These are phyloP conservation scores for Motacilla alba DNA, from an alignment of 2,113 vertebrate genomes.

Conservation along the genomic window DNA sequence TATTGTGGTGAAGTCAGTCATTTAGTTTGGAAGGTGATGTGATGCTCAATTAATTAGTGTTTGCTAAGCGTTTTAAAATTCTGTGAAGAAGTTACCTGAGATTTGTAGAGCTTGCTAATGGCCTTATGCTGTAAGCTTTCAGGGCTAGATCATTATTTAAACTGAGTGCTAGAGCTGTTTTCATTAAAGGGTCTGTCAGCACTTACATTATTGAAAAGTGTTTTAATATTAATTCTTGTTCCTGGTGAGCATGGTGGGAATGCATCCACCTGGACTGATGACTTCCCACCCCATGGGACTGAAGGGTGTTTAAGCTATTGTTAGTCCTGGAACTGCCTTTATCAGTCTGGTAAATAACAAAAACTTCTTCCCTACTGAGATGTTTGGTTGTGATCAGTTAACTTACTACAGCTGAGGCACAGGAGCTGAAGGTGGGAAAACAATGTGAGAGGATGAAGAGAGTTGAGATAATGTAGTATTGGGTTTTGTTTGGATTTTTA, in stretches of 20 bases:
- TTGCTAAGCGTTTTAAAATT: background rate
- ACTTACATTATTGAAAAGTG: background rate
- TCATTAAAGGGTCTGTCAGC: constrained; percentile 17
- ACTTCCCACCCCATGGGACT: background rate
- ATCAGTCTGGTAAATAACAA: background rate
- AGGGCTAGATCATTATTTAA: background rate
- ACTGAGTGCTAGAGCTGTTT: background rate
- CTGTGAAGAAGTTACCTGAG: background rate
- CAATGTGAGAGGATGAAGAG: background rate
- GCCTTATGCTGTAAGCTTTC: background rate
- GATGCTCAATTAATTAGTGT: background rate
- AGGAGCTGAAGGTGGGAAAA: background rate
- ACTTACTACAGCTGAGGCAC: background rate
- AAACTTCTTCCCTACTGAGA: background rate
- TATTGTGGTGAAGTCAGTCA: background rate
- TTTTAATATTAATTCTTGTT: background rate
- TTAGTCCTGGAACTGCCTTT: background rate
- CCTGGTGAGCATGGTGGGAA: background rate
- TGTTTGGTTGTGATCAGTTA: background rate
- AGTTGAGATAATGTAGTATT: background rate
- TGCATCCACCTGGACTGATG: background rate
- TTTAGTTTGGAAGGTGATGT: background rate
- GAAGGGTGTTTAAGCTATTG: background rate
- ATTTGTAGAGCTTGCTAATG: background rate
- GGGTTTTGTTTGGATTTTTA: rapidly evolving